Percentiles rank a stretch among this genome's conserved stretches.
phyloP scores from a whole-genome alignment of 2,797 vertebrate species.

The Pyrocephalus nanus region DNA sequence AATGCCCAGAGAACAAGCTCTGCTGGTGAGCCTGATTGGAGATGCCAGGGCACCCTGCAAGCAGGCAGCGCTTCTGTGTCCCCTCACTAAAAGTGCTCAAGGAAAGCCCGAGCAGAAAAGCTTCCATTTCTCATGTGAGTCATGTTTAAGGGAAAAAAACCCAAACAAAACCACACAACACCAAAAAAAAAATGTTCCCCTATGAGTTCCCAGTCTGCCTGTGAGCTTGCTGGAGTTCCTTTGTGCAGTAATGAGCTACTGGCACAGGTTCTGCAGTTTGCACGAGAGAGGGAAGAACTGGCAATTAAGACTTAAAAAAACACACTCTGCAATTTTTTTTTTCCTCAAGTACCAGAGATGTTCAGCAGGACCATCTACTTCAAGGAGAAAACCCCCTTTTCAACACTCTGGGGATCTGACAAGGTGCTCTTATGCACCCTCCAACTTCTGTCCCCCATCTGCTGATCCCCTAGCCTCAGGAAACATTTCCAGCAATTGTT shows the following conservation, averaged over 20 bases:
- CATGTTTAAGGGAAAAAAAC: background rate
- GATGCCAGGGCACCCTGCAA: background rate
- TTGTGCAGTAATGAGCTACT: background rate
- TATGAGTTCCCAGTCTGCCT: background rate
- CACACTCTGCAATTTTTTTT: background rate
- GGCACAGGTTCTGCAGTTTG: background rate
- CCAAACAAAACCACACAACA: background rate
- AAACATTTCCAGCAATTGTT: background rate
- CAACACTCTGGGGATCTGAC: background rate
- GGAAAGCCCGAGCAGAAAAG: background rate
- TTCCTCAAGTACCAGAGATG: background rate
- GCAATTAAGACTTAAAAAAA: background rate
- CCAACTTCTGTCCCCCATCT: background rate
- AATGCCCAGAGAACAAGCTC: background rate
- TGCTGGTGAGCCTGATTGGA: accelerated
- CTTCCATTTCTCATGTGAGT: background rate
- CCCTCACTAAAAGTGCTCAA: accelerated
- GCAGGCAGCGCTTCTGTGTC: background rate
- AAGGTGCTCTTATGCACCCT: background rate
- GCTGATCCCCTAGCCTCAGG: background rate
- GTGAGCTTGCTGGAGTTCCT: background rate
- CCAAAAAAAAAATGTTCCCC: background rate
- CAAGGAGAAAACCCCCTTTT: background rate
- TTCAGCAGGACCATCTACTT: background rate
- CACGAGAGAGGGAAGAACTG: background rate